Conservation (phyloP, 2,113 vertebrate species). For the Cynoglossus semilaevis region DNA sequence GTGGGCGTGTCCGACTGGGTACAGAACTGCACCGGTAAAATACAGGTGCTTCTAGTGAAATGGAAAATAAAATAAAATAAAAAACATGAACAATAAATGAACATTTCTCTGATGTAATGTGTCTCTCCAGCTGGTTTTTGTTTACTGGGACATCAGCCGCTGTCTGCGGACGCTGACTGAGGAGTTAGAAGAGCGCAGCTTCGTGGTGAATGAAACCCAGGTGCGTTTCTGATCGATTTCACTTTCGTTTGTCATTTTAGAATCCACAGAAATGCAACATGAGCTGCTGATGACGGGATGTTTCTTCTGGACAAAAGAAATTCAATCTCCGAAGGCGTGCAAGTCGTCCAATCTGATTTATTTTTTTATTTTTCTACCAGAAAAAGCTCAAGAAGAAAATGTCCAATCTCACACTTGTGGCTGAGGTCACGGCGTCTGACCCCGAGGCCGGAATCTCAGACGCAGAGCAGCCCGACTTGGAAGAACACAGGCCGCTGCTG, state of each 20-base stretch:
- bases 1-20: slow-evolving; percentile 75
- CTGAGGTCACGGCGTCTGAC: slow-evolving; percentile 42
- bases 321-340: not conserved
- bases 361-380: slow-evolving; percentile 38
- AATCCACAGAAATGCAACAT: slow-evolving; percentile 29
- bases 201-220: slow-evolving; percentile 52
- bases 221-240: slow-evolving; percentile 40
- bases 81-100: too few relatives aligned
- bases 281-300: not conserved
- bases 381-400: slow-evolving; percentile 71
- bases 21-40: slow-evolving; percentile 67
- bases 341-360: not conserved
- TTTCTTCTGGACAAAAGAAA: slow-evolving; percentile 5
- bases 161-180: slow-evolving; percentile 71
- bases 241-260: slow-evolving; percentile 6
- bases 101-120: not conserved
- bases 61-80: not conserved
- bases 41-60: slow-evolving; percentile 62
- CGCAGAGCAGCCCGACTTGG: slow-evolving; percentile 22
- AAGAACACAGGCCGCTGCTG: slow-evolving; percentile 72
- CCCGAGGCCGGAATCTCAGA: slow-evolving; percentile 7
- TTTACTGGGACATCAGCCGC: slow-evolving; percentile 73
- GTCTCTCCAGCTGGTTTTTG: slow-evolving; percentile 66
- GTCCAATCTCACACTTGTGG: slow-evolving; percentile 70
- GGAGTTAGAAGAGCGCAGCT: slow-evolving; percentile 64